Evolutionary conservation across 1,140 invertebrate species (phyloP), one percentile per base, ranked within the genome.

Genomic region (Zaprionus africanus): DNA sequence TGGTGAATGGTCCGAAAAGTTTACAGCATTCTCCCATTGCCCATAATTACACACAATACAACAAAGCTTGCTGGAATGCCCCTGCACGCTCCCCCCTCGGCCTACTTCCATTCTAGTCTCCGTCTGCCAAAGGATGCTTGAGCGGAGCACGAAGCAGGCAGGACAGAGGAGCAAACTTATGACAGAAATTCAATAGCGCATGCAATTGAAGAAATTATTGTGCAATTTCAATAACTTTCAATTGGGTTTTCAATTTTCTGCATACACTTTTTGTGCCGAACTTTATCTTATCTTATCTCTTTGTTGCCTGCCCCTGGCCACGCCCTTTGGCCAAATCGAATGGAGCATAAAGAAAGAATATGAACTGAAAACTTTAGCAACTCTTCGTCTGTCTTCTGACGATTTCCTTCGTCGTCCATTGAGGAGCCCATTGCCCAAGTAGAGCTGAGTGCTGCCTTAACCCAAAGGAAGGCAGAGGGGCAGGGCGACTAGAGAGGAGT

Each of bases 181-280:
- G 80, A 79, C 72, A 81, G 81, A 84, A 90, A 90, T 90, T 90
- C 85, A 90, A 90, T 90, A 90, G 85, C 69, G 85, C 85, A 90
- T 90, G 81, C 85, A 90, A 90, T 90, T 90, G 73, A 82, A 82
- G 85, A 90, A 90, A 90, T 90, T 90, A 85, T 90, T 90, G 85
- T 90, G 85, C 81, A 90, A 90, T 90, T 90, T 90, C 85, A 90
- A 90, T 90, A 90, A 90, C 85, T 90, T 90, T 90, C 85, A 90
- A 90, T 90, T 90, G 85, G 86, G 79, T 90, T 90, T 90, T 90
- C 85, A 77, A 86, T 88, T 88, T 88, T 82, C 78, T 84, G 81
- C 84, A 73, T 78, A 88, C 85, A 84, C 85, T 90, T 90, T 82
- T 72, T 67, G 71, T 59, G 49, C 53, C 46, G 15, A 72, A 61